Conservation (phyloP, 2,113 vertebrate genomes). For the Psophia crepitans region DNA sequence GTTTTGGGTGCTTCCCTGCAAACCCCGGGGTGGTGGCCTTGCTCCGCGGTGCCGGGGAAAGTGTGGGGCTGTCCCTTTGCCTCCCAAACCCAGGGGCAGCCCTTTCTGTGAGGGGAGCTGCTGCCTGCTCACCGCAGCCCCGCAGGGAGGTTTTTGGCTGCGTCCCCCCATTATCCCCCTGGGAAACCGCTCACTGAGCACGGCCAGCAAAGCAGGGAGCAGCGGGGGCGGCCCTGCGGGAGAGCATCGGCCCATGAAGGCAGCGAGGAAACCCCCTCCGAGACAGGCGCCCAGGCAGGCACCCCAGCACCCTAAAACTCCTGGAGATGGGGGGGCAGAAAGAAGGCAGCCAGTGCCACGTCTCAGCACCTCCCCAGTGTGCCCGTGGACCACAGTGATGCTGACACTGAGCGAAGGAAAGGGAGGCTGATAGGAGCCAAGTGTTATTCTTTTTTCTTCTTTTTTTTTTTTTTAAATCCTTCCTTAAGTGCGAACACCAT, state of each 20-base stretch:
- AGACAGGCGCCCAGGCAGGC: not conserved
- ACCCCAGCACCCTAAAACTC: not conserved
- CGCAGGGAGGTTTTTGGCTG: not conserved
- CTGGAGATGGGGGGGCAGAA: not conserved
- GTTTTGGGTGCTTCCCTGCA: not conserved
- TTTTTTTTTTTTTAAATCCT: not conserved
- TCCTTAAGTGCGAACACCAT: slow-evolving; percentile 67
- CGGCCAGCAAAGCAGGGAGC: not conserved
- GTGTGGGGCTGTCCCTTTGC: not conserved
- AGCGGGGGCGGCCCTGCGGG: not conserved
- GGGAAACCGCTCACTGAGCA: not conserved
- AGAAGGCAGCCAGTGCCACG: not conserved
- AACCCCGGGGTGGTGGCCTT: not conserved
- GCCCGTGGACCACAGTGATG: not conserved
- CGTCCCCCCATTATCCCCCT: not conserved
- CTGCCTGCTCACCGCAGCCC: not conserved
- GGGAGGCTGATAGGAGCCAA: not conserved
- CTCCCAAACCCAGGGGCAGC: not conserved
- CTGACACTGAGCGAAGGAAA: not conserved
- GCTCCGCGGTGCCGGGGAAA: not conserved
- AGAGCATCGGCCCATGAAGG: not conserved
- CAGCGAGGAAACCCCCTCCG: not conserved
- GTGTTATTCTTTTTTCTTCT: not conserved
- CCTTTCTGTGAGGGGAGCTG: not conserved
- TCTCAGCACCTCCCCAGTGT: not conserved